Conservation (phyloP, 2,888 invertebrate genomes). For the Clusia tigrina region DNA sequence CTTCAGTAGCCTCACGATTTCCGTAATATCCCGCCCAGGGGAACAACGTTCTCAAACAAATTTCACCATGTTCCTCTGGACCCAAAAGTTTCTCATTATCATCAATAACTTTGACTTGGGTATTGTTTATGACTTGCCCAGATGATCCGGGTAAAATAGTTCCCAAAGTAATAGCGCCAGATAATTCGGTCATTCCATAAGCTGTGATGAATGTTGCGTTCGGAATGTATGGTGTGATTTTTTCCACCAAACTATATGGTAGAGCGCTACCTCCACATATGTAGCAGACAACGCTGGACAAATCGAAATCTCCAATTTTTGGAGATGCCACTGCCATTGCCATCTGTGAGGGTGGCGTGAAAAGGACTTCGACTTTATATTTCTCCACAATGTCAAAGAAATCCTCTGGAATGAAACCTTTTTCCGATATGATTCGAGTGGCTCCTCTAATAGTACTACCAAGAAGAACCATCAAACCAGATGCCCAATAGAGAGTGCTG, state of each 20-base stretch:
- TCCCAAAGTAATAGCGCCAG: background rate
- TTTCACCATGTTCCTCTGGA: slow-evolving; percentile 35
- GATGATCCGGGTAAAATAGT: background rate
- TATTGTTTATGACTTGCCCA: background rate
- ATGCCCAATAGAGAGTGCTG: slow-evolving; percentile 40
- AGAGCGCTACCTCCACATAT: background rate
- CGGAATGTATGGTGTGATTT: background rate
- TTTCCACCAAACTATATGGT: background rate
- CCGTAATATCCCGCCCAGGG: slow-evolving; percentile 38
- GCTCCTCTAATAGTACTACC: background rate
- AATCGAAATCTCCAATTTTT: background rate
- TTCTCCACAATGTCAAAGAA: slow-evolving; percentile 33
- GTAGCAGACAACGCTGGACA: background rate
- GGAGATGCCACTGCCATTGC: background rate
- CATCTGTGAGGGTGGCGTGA: slow-evolving; percentile 11
- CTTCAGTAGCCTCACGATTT: slow-evolving; percentile 30
- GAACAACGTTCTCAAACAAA: slow-evolving; percentile 30
- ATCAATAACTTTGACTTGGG: slow-evolving; percentile 12
- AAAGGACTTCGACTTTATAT: slow-evolving; percentile 29
- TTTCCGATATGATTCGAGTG: background rate
- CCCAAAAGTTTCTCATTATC: slow-evolving; percentile 31
- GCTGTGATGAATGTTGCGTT: background rate
- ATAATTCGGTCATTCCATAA: background rate
- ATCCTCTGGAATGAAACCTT: slow-evolving; percentile 28
- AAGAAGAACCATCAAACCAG: slow-evolving; percentile 26